These are phyloP conservation scores for Reinhardtius hippoglossoides DNA, from an alignment of 2,113 vertebrate genomes.

Conservation along the genomic window DNA sequence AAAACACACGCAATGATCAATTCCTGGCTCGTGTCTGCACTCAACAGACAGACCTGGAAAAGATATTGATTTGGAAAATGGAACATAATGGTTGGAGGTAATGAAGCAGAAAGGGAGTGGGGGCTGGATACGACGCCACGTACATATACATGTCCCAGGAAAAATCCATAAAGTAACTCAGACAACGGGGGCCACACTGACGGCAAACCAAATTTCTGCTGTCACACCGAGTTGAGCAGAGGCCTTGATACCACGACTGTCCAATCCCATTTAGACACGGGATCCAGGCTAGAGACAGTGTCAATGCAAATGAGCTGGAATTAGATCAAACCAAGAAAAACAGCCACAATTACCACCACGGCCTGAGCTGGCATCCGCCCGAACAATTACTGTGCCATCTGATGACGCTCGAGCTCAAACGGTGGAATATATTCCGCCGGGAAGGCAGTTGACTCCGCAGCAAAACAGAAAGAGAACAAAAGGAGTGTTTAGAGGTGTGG, in stretches of 20 bases:
- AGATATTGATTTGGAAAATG: conserved; percentile 67
- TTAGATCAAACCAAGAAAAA: conserved; percentile 55
- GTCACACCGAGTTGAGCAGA: conserved; percentile 40
- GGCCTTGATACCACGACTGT: conserved; percentile 47
- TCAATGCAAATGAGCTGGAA: conserved; percentile 51
- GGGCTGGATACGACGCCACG: conserved; percentile 25
- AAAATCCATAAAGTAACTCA: conserved; percentile 64
- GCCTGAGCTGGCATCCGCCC: conserved; percentile 45
- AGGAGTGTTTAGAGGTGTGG: conserved; percentile 40
- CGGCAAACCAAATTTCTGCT: conserved; percentile 30
- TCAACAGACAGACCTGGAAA: conserved; percentile 26
- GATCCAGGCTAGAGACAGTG: conserved; percentile 21
- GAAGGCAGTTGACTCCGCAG: conserved; percentile 1
- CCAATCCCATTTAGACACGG: conserved; percentile 44
- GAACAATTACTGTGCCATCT: conserved; percentile 51
- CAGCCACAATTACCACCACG: conserved; percentile 50
- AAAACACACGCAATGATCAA: background rate
- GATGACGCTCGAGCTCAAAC: conserved; percentile 47
- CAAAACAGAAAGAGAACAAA: background rate
- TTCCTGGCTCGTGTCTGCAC: background rate
- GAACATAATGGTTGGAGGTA: conserved; percentile 60
- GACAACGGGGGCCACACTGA: conserved; percentile 52
- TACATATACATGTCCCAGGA: conserved; percentile 25
- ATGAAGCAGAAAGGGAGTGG: conserved; percentile 56
- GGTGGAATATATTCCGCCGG: conserved; percentile 15